A percentile compares a stretch with the other conserved stretches of the same genome.
phyloP scores from a whole-genome alignment of 2,797 vertebrate species.

The Thaleichthys pacificus region DNA sequence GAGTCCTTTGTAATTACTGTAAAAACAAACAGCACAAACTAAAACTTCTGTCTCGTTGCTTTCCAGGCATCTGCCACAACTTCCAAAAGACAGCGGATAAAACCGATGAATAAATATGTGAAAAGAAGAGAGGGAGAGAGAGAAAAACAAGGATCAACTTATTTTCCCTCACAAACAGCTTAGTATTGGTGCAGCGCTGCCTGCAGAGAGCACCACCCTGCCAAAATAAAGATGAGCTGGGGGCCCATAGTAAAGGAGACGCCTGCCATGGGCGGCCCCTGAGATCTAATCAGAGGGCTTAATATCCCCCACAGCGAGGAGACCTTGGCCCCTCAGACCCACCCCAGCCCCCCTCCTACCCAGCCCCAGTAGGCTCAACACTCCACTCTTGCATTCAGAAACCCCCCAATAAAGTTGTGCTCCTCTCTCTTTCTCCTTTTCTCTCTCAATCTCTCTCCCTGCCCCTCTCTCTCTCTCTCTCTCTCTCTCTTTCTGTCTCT shows the following conservation, averaged over 20 bases:
- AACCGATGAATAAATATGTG: conserved; percentile 66
- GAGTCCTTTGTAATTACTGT: not conserved
- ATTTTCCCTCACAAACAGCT: conserved; percentile 69
- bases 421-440: conserved; percentile 27
- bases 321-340: conserved; percentile 69
- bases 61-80: not conserved
- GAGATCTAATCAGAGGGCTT: conserved; percentile 81
- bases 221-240: conserved; percentile 79
- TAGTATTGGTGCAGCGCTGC: conserved; percentile 73
- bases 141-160: conserved; percentile 51
- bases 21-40: not conserved
- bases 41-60: not conserved
- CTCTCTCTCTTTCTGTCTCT: conserved; percentile 18
- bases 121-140: conserved; percentile 45
- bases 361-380: conserved; percentile 30
- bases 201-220: conserved; percentile 77
- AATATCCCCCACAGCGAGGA: conserved; percentile 79
- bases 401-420: conserved; percentile 71
- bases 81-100: conserved; percentile 46
- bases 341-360: too few relatives aligned
- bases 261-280: conserved; percentile 74
- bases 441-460: conserved; percentile 16
- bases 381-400: conserved; percentile 63
- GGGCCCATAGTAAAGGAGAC: conserved; percentile 74
- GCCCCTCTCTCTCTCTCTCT: conserved; percentile 44